Conservation (phyloP, 2,113 vertebrate species). For the Sminthopsis crassicaudata region DNA sequence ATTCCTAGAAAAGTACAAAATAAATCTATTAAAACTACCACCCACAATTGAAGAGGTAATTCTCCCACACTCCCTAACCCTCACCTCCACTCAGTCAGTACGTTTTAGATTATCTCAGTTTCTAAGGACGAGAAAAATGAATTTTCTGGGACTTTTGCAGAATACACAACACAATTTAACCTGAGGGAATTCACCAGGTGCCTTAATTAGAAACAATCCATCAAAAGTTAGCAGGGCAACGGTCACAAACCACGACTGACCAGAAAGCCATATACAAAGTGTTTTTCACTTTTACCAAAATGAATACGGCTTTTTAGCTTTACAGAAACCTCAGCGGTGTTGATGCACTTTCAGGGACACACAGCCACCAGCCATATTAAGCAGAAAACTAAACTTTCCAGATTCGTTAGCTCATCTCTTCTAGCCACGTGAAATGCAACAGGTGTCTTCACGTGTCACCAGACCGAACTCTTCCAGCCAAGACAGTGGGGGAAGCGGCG, state of each 20-base stretch:
- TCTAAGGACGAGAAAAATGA: slow-evolving; percentile 57
- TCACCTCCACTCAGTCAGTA: neutral
- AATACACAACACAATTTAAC: slow-evolving; percentile 34
- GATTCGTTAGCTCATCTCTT: slow-evolving; percentile 57
- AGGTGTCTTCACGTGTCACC: slow-evolving; percentile 67
- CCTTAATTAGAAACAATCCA: slow-evolving; percentile 36
- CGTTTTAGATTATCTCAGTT: slow-evolving; percentile 22
- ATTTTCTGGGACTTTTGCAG: neutral
- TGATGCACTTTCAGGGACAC: slow-evolving; percentile 11
- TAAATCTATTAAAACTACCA: slow-evolving; percentile 51
- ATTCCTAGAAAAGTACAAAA: neutral
- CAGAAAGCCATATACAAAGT: slow-evolving; percentile 17
- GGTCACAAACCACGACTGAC: slow-evolving; percentile 25
- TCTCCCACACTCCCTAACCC: neutral
- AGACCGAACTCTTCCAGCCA: neutral
- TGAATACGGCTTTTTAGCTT: neutral
- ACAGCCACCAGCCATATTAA: neutral
- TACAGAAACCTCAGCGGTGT: neutral
- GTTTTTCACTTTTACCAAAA: neutral
- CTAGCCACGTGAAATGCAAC: slow-evolving; percentile 55
- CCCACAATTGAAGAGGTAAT: slow-evolving; percentile 26
- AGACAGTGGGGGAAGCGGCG: neutral
- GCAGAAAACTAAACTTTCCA: slow-evolving; percentile 66
- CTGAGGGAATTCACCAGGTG: neutral
- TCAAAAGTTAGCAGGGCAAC: slow-evolving; percentile 39